Evolutionary conservation across 2,888 invertebrate species (phyloP), one percentile per base, ranked within the genome.

Genomic region (Calameuta idolon): DNA sequence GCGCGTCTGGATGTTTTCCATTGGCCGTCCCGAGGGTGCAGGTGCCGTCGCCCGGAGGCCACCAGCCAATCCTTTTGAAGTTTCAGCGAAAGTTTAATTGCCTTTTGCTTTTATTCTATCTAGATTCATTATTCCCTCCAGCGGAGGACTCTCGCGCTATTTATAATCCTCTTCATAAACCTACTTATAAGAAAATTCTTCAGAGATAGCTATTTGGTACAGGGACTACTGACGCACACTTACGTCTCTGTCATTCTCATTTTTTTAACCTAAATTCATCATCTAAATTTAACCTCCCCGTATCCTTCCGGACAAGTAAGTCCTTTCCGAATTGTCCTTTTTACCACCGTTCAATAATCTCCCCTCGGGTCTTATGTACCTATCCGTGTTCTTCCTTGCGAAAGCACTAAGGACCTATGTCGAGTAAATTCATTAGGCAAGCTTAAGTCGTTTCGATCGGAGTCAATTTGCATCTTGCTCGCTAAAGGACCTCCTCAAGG

Each of bases 21-120:
- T 68, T 76, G 55, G 75, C 68, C 69, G 31, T 40, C 15, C 74
- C 33, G 76, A 68, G 40, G 33, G 76, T 34, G 74, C 69, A 74
- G 69, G 78, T 78, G 79, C 79, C 69, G 40, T 40, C 15, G 40
- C 40, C 40, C 40, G 40, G 15, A 40, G 40, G 40, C 40, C 34
- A 33, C 73, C 34, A 69, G 69, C 69, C 76, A 84, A 78, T 80
- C 83, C 84, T 83, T 83, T 84, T 80, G 80, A 85, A 88, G 84
- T 87, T 87, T 83, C 76, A 75, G 69, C 80, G 73, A 81, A 88
- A 88, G 86, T 87, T 87, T 86, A 87, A 88, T 87, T 88, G 84
- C 84, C 86, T 87, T 87, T 81, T 81, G 83, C 83, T 74, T 75
- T 68, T 74, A 79, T 82, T 84, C 83, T 82, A 83, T 83, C 83